phyloP scores from a whole-genome alignment of 2,113 vertebrate genomes.

The Perognathus longimembris region DNA sequence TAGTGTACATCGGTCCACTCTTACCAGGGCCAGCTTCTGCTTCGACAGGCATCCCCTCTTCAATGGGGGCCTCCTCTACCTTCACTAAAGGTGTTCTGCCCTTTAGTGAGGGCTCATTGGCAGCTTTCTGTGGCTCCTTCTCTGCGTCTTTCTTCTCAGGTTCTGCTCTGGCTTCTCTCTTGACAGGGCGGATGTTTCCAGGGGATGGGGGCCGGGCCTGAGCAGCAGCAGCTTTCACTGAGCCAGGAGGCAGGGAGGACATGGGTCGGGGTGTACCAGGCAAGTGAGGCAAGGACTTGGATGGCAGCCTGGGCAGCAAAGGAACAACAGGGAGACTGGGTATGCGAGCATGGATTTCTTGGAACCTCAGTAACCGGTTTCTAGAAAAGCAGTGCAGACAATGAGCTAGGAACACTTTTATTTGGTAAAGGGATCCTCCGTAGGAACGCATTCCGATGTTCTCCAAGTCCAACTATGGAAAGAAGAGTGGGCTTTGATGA shows the following conservation, averaged over 20 bases:
- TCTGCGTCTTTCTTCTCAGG: conserved; percentile 83
- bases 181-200: conserved; percentile 93
- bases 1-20: neutral
- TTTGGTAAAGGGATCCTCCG: neutral
- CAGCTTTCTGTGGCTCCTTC: conserved; percentile 75
- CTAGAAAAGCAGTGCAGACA: neutral
- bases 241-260: conserved; percentile 84
- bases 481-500: neutral
- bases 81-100: conserved; percentile 68
- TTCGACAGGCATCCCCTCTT: conserved; percentile 60
- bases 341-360: neutral
- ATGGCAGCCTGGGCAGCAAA: conserved; percentile 84
- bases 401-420: neutral
- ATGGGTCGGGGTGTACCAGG: conserved; percentile 90
- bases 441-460: neutral
- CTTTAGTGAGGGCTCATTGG: conserved; percentile 70
- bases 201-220: conserved; percentile 87
- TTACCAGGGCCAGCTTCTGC: conserved; percentile 81
- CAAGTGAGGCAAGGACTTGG: conserved; percentile 87
- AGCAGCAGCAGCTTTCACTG: conserved; percentile 84
- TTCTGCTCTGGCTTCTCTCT: conserved; percentile 85
- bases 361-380: neutral
- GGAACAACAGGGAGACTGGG: conserved; percentile 59
- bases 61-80: conserved; percentile 64
- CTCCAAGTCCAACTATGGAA: neutral